phyloP scores from a whole-genome alignment of 2,113 vertebrate species.

The Glareola pratincola region DNA sequence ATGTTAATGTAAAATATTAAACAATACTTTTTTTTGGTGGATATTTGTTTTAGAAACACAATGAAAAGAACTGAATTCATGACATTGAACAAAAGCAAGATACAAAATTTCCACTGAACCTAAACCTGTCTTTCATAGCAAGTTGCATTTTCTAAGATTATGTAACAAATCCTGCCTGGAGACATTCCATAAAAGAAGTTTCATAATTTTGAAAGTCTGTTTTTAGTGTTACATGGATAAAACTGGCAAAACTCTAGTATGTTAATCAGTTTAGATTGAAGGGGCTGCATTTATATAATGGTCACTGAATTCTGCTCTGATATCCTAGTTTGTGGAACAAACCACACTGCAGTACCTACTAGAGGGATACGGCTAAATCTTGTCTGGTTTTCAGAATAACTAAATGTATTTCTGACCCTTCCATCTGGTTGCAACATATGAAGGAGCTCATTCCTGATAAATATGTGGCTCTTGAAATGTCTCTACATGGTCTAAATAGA shows the following conservation, averaged over 20 bases:
- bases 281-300: background rate
- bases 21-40: background rate
- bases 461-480: background rate
- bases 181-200: background rate
- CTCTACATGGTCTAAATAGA: background rate
- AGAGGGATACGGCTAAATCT: background rate
- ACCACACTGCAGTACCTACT: background rate
- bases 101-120: background rate
- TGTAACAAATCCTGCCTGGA: background rate
- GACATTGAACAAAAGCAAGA: background rate
- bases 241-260: background rate
- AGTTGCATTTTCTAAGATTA: background rate
- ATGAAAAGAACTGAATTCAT: background rate
- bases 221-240: background rate
- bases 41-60: background rate
- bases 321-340: background rate
- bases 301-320: background rate
- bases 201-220: background rate
- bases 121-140: background rate
- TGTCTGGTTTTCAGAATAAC: background rate
- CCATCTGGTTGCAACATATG: background rate
- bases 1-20: background rate
- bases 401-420: background rate
- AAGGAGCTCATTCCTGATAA: background rate
- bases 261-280: background rate